A percentile compares a stretch with the other conserved stretches of the same genome.
These are phyloP conservation scores for Gambelia wislizenii DNA, from an alignment of 2,797 vertebrate species.

Conservation along the genomic window DNA sequence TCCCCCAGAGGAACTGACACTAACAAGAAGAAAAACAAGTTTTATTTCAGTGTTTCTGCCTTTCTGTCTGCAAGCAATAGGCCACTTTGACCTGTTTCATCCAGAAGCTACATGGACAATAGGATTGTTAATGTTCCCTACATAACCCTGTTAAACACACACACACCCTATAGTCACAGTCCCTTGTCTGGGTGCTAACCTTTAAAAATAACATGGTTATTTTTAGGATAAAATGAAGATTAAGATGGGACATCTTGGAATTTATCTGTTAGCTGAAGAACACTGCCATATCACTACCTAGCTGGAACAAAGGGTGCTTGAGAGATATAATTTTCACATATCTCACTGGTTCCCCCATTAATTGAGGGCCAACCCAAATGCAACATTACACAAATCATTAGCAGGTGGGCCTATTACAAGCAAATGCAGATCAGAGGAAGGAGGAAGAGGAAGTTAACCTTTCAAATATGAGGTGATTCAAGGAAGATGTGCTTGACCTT, in stretches of 20 bases:
- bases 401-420: background rate
- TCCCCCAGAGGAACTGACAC: background rate
- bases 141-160: too few species aligned
- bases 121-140: background rate
- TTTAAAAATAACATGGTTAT: background rate
- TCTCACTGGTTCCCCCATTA: background rate
- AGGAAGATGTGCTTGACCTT: background rate
- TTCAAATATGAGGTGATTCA: background rate
- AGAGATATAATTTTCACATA: background rate
- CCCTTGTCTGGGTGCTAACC: background rate
- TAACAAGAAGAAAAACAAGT: background rate
- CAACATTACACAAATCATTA: background rate
- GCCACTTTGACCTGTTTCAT: background rate
- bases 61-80: background rate
- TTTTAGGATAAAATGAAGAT: background rate
- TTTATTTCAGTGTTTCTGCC: slow-evolving; percentile 8
- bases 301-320: background rate
- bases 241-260: background rate
- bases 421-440: background rate
- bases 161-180: background rate
- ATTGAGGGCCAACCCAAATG: background rate
- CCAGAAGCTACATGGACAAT: background rate
- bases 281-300: background rate
- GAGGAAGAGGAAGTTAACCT: background rate
- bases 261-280: background rate